Evolutionary conservation across 2,888 invertebrate species (phyloP), one percentile per base, ranked within the genome.

Genomic region (Scaptomyza reducta): DNA sequence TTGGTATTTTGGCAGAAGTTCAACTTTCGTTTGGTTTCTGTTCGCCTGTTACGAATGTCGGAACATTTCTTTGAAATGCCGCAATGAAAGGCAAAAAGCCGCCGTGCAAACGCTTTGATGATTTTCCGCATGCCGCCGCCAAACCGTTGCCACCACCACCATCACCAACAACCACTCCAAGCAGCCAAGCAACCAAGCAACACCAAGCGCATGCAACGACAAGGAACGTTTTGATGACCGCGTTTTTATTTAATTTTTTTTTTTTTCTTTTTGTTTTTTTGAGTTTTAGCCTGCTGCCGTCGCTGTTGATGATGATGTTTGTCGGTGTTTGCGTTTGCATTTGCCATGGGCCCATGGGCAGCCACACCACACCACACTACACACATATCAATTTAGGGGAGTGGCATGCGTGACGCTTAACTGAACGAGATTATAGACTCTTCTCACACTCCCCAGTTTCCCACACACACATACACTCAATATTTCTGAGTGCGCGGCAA

Each of bases 61-160:
- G 88, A 87, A 89, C 88, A 81, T 89, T 85, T 87, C 83, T 88
- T 88, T 88, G 88, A 88, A 79, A 79, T 87, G 83, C 78, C 83
- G 86, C 63, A 77, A 79, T 72, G 79, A 79, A 82, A 86, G 79
- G 79, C 76, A 85, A 81, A 81, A 79, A 77, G 86, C 86, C 86
- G 83, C 80, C 73, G 77, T 79, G 81, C 67, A 70, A 87, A 73
- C 74, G 70, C 82, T 85, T 79, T 85, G 87, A 77, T 75, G 88
- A 88, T 88, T 88, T 84, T 84, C 82, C 82, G 82, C 81, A 68
- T 80, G 84, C 82, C 82, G 84, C 82, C 82, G 82, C 67, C 74
- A 63, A 64, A 66, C 59, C 77, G 59, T 51, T 49, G 33, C 58
- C 66, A 63, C 46, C 41, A 58, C 35, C 70, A 54, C 11, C 56